Conservation (phyloP, 2,797 vertebrate genomes). For the Malurus splendens region DNA sequence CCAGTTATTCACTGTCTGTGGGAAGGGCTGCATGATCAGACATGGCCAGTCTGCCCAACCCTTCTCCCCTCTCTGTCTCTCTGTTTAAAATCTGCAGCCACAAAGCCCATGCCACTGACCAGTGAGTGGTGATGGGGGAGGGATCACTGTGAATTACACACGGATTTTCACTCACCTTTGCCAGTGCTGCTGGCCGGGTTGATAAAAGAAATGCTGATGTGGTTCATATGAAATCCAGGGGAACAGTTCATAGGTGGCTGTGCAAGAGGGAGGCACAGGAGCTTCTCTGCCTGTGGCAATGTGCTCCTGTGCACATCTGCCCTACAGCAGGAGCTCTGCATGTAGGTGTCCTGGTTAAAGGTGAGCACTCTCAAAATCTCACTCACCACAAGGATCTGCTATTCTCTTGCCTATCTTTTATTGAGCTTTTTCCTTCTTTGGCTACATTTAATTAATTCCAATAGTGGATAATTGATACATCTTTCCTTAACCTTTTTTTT, state of each 20-base stretch:
- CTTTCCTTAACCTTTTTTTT: not conserved
- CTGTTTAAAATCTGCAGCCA: not conserved
- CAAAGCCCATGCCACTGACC: not conserved
- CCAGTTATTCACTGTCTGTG: not conserved
- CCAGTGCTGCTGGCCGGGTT: not conserved
- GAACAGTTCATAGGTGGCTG: not conserved
- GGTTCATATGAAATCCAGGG: not conserved
- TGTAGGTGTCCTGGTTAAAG: not conserved
- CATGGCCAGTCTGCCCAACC: not conserved
- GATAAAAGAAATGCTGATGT: not conserved
- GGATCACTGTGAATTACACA: not conserved
- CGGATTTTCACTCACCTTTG: fast-evolving
- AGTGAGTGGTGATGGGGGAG: not conserved
- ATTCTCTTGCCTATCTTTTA: not conserved
- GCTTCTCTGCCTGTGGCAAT: not conserved
- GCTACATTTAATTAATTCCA: not conserved
- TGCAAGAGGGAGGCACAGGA: not conserved
- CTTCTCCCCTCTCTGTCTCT: not conserved
- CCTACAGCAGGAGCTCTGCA: not conserved
- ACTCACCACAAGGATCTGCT: not conserved
- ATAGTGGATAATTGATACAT: not conserved
- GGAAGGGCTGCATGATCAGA: not conserved
- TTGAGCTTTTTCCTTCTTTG: not conserved
- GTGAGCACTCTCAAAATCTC: not conserved
- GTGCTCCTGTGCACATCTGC: not conserved